Evolutionary conservation across 2,113 vertebrate genomes (phyloP), one percentile per base, ranked within the genome.

Genomic region (Grallaria varia): DNA sequence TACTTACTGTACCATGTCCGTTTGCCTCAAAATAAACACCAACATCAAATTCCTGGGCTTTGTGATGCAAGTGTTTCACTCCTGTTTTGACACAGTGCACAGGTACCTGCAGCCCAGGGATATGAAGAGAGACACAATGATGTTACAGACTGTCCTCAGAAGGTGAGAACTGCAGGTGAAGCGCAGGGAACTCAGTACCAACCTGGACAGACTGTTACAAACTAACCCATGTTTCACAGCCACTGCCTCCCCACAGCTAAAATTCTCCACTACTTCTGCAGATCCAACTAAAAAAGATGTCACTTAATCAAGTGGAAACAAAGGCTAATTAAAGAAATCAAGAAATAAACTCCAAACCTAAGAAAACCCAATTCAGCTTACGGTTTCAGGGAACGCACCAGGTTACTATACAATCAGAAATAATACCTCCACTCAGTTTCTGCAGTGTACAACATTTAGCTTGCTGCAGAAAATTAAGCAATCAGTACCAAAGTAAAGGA

Each of bases 11-110:
- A 85, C 99, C 99, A 1, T 99, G 99, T 35, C 99, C 99, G 1
- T 99, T 99, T 74, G 99, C 99, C 97, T 99, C 99, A 96, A 99
- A 99, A 96, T 99, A 99, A 94, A 99, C 98, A 7, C 99, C 99
- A 28, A 99, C 94, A 68, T 99, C 99, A 97, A 99, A 99, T 87
- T 99, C 98, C 97, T 98, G 98, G 25, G 99, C 99, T 66, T 98
- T 99, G 55, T 99, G 99, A 80, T 99, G 99, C 45, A 99, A 97
- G 93, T 99, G 98, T 82, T 99, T 99, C 91, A 99, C 99, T 89
- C 99, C 99, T 9, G 99, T 99, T 97, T 99, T 99, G 9, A 98
- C 98, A 90, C 99, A 99, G 91, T 97, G 98, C 85, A 99, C 99
- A 23, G 97, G 98, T n/a, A 99, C 98, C 99, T 99, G 87, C 45